A percentile compares a stretch with the other conserved stretches of the same genome.
These are phyloP conservation scores for Panulirus ornatus DNA, from an alignment of 1,140 invertebrate species.

Conservation along the genomic window DNA sequence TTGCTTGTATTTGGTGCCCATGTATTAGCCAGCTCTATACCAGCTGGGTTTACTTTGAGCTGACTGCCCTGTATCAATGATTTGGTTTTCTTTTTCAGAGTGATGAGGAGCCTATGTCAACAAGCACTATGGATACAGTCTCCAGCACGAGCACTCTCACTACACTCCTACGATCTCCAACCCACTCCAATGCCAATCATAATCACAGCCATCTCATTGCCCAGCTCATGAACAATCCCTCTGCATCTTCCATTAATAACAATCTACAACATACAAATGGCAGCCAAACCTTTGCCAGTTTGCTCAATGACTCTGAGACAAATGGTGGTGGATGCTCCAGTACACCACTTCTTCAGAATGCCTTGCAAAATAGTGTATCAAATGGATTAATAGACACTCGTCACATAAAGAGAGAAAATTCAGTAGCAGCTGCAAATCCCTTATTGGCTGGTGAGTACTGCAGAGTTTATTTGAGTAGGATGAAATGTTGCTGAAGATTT, in stretches of 20 bases:
- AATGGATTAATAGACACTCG: slow-evolving; percentile 62
- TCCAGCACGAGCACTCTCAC: slow-evolving; percentile 60
- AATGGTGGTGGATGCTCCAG: slow-evolving; percentile 38
- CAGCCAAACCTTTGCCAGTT: slow-evolving; percentile 76
- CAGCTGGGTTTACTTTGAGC: not conserved
- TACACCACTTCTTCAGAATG: slow-evolving; percentile 62
- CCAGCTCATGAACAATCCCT: slow-evolving; percentile 65
- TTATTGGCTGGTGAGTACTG: slow-evolving; percentile 83
- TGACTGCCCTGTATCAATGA: not conserved
- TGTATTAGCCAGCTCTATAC: too few species aligned
- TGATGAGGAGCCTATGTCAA: slow-evolving; percentile 66
- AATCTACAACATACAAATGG: slow-evolving; percentile 56
- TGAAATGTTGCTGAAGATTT: not conserved
- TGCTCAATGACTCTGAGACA: slow-evolving; percentile 63
- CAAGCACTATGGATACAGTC: slow-evolving; percentile 46
- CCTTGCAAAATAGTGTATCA: slow-evolving; percentile 66
- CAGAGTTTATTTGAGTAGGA: not conserved
- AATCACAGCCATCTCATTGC: slow-evolving; percentile 65
- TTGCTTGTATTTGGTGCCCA: not conserved
- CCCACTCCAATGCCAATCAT: slow-evolving; percentile 39
- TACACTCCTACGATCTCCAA: slow-evolving; percentile 45
- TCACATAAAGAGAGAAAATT: slow-evolving; percentile 80
- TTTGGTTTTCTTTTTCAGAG: slow-evolving; percentile 31
- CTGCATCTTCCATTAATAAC: slow-evolving; percentile 45
- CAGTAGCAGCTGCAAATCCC: slow-evolving; percentile 88